Evolutionary conservation across 2,888 invertebrate species (phyloP), one percentile per base, ranked within the genome.

Genomic region (Dione juno): DNA sequence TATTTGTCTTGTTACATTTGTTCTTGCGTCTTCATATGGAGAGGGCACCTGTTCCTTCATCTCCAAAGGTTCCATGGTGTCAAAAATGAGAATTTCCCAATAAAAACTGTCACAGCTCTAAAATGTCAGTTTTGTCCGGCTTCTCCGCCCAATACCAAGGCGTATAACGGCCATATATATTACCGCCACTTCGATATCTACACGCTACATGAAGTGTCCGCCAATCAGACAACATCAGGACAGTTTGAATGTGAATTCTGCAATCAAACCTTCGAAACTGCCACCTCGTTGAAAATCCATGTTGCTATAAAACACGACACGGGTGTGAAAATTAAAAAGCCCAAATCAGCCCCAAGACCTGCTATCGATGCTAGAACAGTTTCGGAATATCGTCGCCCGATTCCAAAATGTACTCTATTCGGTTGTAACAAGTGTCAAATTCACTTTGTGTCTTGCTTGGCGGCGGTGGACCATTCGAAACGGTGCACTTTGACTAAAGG

Each of bases 351-450:
- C 3, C 48, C 13, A 3, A 19, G 28, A 21, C 7, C 40, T 2
- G 50, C 21, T n/a, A 8, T 48, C 1, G 48, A 58, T 43, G 28
- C 59, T 1, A 8, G 40, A 5, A 28, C 50, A 13, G 13, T 16
- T 41, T 43, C 28, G 21, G 13, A 61, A 10, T n/a, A 13, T 14
- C 40, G n/a, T 1, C 14, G 64, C 1, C 53, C 71, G 0, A 72
- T 77, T 6, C 76, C 77, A 0, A 75, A 74, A 48, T 73, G 71
- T 5, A 66, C 65, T 3, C 28, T 79, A 14, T 78, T 72, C 48
- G 77, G 74, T 63, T 79, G 79, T n/a, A 70, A 74, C 35, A 75
- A 75, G 21, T 79, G 79, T 53, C 68, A 67, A 35, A 63, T 76
- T 11, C 76, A 78, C 48, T 79, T 76, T 16, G 35, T 75, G 0